These are phyloP conservation scores for Lophotis ruficrista DNA, from an alignment of 2,113 vertebrate species.

Conservation along the genomic window DNA sequence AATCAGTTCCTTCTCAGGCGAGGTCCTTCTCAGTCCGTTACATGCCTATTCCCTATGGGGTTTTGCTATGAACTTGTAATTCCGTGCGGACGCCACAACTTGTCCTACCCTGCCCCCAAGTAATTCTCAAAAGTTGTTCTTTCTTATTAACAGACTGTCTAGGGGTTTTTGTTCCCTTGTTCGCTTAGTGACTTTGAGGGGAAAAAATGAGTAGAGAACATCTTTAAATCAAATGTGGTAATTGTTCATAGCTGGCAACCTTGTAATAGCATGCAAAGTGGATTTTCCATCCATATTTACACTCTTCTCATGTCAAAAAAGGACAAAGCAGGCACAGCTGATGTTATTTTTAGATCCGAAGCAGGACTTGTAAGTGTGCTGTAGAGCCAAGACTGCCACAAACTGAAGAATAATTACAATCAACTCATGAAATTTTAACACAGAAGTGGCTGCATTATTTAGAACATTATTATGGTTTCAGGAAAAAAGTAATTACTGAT, in stretches of 20 bases:
- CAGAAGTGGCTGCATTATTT: slow-evolving; percentile 55
- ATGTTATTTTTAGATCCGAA: slow-evolving; percentile 42
- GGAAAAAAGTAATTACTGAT: slow-evolving; percentile 54
- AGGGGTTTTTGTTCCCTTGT: background rate
- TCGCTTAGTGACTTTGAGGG: background rate
- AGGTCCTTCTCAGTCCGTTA: background rate
- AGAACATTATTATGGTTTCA: slow-evolving; percentile 41
- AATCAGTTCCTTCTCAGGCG: background rate
- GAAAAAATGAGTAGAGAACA: background rate
- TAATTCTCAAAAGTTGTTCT: background rate
- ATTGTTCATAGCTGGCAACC: background rate
- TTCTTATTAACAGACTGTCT: background rate
- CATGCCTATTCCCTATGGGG: background rate
- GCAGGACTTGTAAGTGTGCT: background rate
- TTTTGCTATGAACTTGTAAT: background rate
- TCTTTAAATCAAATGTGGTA: background rate
- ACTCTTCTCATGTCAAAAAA: background rate
- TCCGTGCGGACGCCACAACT: background rate
- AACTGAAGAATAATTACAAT: slow-evolving; percentile 52
- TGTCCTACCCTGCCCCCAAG: background rate
- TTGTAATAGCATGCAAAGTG: background rate
- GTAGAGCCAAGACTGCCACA: background rate
- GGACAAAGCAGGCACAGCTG: slow-evolving; percentile 1
- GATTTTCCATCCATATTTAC: slow-evolving; percentile 9
- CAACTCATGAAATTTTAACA: slow-evolving; percentile 66